These are phyloP conservation scores for Nesogale talazaci DNA, from an alignment of 2,113 vertebrate genomes.

Conservation along the genomic window DNA sequence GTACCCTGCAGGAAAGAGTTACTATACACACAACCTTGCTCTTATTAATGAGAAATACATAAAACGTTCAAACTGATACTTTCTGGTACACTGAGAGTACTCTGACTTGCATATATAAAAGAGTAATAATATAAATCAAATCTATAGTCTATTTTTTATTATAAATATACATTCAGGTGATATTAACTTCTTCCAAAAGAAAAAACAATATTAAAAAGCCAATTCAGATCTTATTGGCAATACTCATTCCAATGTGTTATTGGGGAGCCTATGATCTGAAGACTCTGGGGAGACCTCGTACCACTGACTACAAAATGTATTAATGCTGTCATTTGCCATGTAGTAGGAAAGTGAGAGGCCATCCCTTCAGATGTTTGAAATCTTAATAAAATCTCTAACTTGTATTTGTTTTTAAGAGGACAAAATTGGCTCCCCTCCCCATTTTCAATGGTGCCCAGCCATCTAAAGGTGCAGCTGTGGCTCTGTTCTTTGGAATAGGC, in stretches of 20 bases:
- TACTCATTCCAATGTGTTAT: too few relatives aligned
- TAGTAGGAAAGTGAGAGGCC: rapidly evolving
- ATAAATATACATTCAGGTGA: neutral
- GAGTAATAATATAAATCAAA: neutral
- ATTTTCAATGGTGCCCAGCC: neutral
- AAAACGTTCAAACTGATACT: neutral
- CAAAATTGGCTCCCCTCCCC: neutral
- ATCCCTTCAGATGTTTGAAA: neutral
- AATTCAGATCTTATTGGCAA: too few relatives aligned
- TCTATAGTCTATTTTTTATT: neutral
- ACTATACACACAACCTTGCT: neutral
- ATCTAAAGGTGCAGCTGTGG: neutral
- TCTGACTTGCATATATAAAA: neutral
- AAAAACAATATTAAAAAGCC: too few relatives aligned
- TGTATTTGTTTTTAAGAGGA: conserved; percentile 6
- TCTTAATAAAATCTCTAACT: neutral
- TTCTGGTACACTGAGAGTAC: neutral
- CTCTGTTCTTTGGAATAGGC: neutral
- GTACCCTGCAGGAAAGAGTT: neutral
- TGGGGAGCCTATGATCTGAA: too few relatives aligned
- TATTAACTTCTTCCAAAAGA: too few relatives aligned
- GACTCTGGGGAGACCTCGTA: too few relatives aligned
- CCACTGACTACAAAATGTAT: too few relatives aligned
- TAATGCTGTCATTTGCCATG: neutral
- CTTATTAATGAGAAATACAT: neutral